A percentile compares a stretch with the other conserved stretches of the same genome.
Conservation (phyloP, 2,888 invertebrate genomes). For the Rhabditoides inermis region DNA sequence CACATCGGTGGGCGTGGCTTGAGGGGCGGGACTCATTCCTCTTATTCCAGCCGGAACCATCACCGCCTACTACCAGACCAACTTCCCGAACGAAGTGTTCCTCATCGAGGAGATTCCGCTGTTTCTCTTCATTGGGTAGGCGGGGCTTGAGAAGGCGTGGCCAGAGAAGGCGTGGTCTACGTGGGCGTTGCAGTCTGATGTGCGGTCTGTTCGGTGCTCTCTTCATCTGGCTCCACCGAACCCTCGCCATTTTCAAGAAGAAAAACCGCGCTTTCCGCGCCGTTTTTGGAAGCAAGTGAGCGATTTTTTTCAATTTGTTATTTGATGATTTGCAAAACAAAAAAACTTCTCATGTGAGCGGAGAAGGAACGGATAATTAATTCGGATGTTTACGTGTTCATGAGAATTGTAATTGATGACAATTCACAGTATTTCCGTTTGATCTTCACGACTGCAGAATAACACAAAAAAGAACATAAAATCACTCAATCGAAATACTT, state of each 20-base stretch:
- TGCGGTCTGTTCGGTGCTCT: constrained; percentile 34
- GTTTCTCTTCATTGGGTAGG: constrained; percentile 78
- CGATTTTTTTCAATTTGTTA: background rate
- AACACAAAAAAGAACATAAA: too few species aligned
- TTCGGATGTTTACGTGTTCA: background rate
- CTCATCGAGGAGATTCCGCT: constrained; percentile 90
- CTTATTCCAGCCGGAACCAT: constrained; percentile 45
- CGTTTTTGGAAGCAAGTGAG: constrained; percentile 30
- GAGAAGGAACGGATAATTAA: background rate
- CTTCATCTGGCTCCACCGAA: constrained; percentile 31
- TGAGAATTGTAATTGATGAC: too few species aligned
- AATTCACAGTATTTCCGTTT: too few species aligned
- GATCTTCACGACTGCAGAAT: too few species aligned
- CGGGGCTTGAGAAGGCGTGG: background rate
- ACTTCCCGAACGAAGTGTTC: constrained; percentile 68
- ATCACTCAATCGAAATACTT: too few species aligned
- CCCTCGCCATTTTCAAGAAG: constrained; percentile 25
- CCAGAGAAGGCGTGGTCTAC: too few species aligned
- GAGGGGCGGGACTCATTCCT: too few species aligned
- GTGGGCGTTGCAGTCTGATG: constrained; percentile 22
- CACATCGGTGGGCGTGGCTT: constrained; percentile 19
- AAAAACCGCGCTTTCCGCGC: constrained; percentile 24
- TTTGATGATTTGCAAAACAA: background rate
- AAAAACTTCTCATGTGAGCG: background rate
- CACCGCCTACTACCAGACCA: constrained; percentile 68